Percentiles rank a stretch among this genome's conserved stretches.
Conservation (phyloP, 2,113 vertebrate species). For the Boleophthalmus pectinirostris region DNA sequence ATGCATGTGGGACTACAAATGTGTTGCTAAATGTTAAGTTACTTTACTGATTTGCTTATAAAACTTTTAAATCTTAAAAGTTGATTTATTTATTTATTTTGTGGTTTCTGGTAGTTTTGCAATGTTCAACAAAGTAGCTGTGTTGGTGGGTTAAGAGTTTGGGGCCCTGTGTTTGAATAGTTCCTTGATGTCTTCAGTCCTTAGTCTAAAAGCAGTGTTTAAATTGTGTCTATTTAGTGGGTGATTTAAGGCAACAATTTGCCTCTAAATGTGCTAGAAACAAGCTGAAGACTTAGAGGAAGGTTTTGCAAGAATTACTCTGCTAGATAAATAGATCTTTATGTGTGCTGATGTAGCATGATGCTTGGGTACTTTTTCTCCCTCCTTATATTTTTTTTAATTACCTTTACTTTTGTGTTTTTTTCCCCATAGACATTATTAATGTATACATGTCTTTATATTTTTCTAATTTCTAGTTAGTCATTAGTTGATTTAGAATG, state of each 20-base stretch:
- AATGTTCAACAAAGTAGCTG: background rate
- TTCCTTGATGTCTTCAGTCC: background rate
- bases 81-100: background rate
- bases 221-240: background rate
- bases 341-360: background rate
- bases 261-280: background rate
- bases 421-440: too few species aligned
- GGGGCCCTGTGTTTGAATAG: background rate
- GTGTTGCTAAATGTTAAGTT: background rate
- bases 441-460: too few species aligned
- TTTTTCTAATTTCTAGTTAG: too few species aligned
- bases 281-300: background rate
- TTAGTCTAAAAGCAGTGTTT: background rate
- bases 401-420: too few species aligned
- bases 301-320: too few species aligned
- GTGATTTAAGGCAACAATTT: too few species aligned
- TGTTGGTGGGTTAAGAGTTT: too few species aligned
- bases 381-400: too few species aligned
- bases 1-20: background rate
- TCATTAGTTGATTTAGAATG: too few species aligned
- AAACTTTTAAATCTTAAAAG: background rate
- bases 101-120: background rate
- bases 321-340: background rate
- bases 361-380: too few species aligned
- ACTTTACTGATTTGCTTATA: background rate